Percentiles rank a stretch among this genome's conserved stretches.
Conservation (phyloP, 2,888 invertebrate species). For the Branchipolynoe longqiensis region DNA sequence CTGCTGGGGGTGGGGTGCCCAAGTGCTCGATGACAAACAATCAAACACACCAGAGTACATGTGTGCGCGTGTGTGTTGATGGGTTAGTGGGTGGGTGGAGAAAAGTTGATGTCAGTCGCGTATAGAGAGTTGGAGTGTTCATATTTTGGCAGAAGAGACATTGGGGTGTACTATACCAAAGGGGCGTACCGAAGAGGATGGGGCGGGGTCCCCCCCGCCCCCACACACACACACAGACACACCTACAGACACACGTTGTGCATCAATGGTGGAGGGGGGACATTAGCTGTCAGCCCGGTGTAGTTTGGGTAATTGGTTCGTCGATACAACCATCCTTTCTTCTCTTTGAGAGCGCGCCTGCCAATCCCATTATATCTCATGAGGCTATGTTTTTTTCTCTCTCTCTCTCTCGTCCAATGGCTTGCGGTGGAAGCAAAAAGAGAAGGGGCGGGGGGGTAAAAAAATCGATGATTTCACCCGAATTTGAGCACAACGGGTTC, state of each 20-base stretch:
- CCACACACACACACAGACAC: not conserved
- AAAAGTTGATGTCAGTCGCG: not conserved
- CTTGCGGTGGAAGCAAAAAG: slow-evolving; percentile 7
- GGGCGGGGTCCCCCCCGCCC: not conserved
- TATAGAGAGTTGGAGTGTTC: not conserved
- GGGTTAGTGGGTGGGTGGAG: not conserved
- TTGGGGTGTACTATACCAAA: slow-evolving; percentile 29
- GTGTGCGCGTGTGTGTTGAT: not conserved
- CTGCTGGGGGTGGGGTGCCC: too few species aligned
- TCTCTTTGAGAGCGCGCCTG: slow-evolving; percentile 39
- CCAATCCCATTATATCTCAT: slow-evolving; percentile 48
- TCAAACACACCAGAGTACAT: too few species aligned
- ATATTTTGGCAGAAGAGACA: slow-evolving; percentile 35
- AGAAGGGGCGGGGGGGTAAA: too few species aligned
- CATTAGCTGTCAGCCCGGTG: slow-evolving; percentile 26
- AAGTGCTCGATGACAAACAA: too few species aligned
- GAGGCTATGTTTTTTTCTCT: slow-evolving; percentile 41
- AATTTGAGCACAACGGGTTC: slow-evolving; percentile 27
- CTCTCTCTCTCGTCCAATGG: slow-evolving; percentile 52
- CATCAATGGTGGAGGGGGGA: slow-evolving; percentile 46
- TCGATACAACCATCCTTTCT: slow-evolving; percentile 51
- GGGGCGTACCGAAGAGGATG: not conserved
- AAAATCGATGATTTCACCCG: slow-evolving; percentile 46
- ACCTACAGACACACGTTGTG: not conserved
- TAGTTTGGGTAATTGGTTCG: slow-evolving; percentile 51